A percentile compares a stretch with the other conserved stretches of the same genome.
Evolutionary conservation across 2,113 vertebrate genomes (phyloP).

Genomic region (Halichoeres trimaculatus): DNA sequence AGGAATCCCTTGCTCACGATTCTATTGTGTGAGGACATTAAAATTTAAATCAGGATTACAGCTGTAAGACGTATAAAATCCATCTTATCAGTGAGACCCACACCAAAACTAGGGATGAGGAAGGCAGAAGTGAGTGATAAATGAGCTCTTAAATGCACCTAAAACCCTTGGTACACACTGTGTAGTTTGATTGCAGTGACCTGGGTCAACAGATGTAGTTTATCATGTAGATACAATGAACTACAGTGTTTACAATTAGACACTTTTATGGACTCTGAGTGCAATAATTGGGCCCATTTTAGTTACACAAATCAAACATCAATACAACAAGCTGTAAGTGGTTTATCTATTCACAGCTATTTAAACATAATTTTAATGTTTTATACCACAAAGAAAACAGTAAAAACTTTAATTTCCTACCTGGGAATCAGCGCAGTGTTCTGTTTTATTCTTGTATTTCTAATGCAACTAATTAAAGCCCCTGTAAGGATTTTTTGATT

Average conservation of each 20-base stretch:
- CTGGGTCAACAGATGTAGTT: background rate
- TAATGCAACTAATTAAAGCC: too few species aligned
- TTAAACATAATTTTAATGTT: too few species aligned
- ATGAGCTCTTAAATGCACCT: background rate
- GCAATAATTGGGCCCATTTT: background rate
- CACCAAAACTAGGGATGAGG: background rate
- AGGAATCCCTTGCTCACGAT: conserved; percentile 5
- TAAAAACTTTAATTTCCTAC: too few species aligned
- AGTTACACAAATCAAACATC: too few species aligned
- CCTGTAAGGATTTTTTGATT: too few species aligned
- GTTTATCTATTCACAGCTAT: too few species aligned
- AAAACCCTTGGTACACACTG: background rate
- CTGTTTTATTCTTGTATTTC: too few species aligned
- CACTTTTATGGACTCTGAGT: background rate
- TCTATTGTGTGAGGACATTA: conserved; percentile 8
- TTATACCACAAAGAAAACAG: too few species aligned
- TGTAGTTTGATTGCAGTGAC: background rate
- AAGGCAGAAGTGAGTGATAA: background rate
- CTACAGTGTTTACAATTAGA: background rate
- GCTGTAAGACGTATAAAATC: conserved; percentile 14
- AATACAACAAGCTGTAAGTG: too few species aligned
- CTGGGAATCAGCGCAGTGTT: too few species aligned
- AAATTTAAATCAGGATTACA: conserved; percentile 37
- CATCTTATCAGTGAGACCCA: conserved; percentile 26
- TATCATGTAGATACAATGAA: background rate